Conservation (phyloP, 2,797 vertebrate genomes). For the Ptychobarbus kaznakovi region DNA sequence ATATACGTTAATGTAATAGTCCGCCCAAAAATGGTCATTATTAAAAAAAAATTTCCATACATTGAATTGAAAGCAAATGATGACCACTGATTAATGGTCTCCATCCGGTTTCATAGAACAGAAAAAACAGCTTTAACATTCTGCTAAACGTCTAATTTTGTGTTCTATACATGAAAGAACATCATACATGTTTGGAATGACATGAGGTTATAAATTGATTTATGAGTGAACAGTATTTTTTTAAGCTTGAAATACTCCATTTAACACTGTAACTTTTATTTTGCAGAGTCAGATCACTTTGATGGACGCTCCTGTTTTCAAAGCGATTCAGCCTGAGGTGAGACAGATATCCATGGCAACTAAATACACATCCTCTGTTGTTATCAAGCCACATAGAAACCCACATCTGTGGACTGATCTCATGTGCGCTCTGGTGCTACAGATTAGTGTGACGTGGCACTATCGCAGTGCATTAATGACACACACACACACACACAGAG, state of each 20-base stretch:
- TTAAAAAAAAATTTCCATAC: no score
- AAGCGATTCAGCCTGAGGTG: slow-evolving; percentile 96
- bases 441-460: slow-evolving; percentile 21
- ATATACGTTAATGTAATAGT: background rate
- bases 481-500: slow-evolving; percentile 12
- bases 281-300: slow-evolving; percentile 92
- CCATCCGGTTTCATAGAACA: background rate
- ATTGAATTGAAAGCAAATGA: background rate
- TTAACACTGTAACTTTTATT: background rate
- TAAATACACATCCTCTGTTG: slow-evolving; percentile 5
- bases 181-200: background rate
- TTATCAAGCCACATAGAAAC: background rate
- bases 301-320: slow-evolving; percentile 97
- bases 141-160: background rate
- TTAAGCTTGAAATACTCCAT: background rate
- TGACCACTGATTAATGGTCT: no score
- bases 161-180: background rate
- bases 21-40: background rate
- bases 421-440: background rate
- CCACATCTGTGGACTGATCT: slow-evolving; percentile 3
- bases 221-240: background rate
- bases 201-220: background rate
- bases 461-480: background rate
- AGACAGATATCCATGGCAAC: slow-evolving; percentile 57
- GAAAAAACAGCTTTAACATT: background rate